phyloP scores from a whole-genome alignment of 2,797 vertebrate genomes.

The Basileuterus tristriatus region DNA sequence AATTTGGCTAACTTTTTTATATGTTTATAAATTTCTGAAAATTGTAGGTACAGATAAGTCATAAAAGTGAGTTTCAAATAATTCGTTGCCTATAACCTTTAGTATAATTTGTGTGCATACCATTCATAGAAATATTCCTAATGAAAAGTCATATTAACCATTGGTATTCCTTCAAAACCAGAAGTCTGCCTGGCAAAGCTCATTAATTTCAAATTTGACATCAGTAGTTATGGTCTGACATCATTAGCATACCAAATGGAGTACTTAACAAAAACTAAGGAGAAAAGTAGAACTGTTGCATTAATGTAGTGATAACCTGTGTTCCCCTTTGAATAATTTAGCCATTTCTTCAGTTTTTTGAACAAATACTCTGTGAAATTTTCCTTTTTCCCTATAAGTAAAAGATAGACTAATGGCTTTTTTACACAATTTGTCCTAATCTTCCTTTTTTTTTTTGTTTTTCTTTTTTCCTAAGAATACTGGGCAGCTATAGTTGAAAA shows the following conservation, averaged over 20 bases:
- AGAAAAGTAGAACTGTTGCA: background rate
- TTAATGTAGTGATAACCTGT: background rate
- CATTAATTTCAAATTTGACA: background rate
- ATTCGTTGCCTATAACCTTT: background rate
- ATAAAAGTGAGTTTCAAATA: background rate
- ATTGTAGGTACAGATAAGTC: background rate
- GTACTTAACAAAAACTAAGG: background rate
- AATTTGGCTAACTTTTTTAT: background rate
- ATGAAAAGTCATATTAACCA: background rate
- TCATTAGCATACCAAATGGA: background rate
- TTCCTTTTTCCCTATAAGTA: background rate
- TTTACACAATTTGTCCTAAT: background rate
- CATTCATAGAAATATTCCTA: background rate
- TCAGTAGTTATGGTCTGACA: background rate
- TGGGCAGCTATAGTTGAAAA: background rate
- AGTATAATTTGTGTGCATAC: background rate
- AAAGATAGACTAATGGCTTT: background rate
- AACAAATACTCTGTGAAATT: background rate
- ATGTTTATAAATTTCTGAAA: background rate
- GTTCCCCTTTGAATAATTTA: background rate
- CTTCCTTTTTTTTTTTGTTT: background rate
- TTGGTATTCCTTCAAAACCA: background rate
- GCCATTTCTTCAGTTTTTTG: background rate
- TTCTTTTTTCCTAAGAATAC: accelerated
- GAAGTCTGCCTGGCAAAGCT: background rate